phyloP scores from a whole-genome alignment of 2,113 vertebrate genomes.

The Canis aureus region DNA sequence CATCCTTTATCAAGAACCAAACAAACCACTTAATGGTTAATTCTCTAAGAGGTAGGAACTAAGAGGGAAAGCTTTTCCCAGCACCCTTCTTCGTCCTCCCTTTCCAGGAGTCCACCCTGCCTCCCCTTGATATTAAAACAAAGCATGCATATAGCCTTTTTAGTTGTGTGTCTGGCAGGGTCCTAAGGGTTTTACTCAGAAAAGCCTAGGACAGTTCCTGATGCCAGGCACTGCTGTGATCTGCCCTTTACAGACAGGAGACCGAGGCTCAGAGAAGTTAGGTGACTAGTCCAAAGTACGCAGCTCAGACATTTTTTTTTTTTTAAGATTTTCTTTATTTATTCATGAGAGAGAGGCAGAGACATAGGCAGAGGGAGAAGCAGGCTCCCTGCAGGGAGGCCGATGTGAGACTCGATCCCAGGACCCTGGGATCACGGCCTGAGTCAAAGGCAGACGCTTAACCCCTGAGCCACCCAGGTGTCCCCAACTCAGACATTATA shows the following conservation, averaged over 20 bases:
- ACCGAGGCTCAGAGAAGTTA: not conserved
- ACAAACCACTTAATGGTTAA: not conserved
- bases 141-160: rapidly evolving
- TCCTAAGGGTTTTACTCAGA: not conserved
- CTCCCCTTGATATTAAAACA: not conserved
- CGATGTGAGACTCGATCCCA: no score
- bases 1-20: conserved; percentile 8
- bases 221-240: not conserved
- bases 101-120: not conserved
- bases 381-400: no score
- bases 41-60: conserved; percentile 44
- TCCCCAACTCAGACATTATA: not conserved
- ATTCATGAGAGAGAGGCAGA: no score
- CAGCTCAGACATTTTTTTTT: not conserved
- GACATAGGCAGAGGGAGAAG: no score
- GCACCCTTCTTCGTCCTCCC: not conserved
- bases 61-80: not conserved
- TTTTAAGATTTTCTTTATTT: no score
- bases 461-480: no score
- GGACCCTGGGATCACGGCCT: no score
- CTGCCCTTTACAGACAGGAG: not conserved
- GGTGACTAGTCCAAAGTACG: not conserved
- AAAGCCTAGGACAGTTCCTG: not conserved
- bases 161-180: not conserved
- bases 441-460: no score